phyloP scores from a whole-genome alignment of 35 echinoderm and acorn worm genomes.

The Stichopus chloronotus region DNA sequence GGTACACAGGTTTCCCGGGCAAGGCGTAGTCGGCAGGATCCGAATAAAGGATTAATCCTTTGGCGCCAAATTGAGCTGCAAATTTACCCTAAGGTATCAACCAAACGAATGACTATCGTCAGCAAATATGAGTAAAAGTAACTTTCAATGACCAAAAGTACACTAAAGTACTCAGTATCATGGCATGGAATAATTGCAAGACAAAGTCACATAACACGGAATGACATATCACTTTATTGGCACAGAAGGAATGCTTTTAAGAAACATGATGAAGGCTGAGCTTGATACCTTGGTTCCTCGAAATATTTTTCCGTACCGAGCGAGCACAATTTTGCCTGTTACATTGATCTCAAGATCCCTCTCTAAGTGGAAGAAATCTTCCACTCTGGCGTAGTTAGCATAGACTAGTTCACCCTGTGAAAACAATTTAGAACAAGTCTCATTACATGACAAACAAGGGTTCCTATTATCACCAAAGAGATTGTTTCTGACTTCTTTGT shows the following conservation, averaged over 20 bases:
- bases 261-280: too few relatives aligned
- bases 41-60: conserved; percentile 75
- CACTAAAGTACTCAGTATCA: neutral
- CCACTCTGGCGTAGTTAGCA: conserved; percentile 82
- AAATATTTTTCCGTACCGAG: conserved; percentile 74
- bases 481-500: neutral
- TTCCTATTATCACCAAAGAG: neutral
- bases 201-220: too few relatives aligned
- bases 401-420: conserved; percentile 83
- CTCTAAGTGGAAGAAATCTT: conserved; percentile 81
- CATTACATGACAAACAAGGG: neutral
- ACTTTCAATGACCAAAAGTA: neutral
- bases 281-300: conserved; percentile 77
- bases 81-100: conserved; percentile 45
- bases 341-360: conserved; percentile 65
- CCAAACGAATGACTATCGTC: neutral
- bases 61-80: conserved; percentile 66
- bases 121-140: neutral
- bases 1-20: conserved; percentile 41
- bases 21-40: conserved; percentile 75
- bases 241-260: too few relatives aligned
- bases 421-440: neutral
- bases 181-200: too few relatives aligned
- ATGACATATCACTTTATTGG: too few relatives aligned
- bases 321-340: conserved; percentile 78